phyloP scores from a whole-genome alignment of 2,888 invertebrate species.

The Chrysopilus asiliformis region DNA sequence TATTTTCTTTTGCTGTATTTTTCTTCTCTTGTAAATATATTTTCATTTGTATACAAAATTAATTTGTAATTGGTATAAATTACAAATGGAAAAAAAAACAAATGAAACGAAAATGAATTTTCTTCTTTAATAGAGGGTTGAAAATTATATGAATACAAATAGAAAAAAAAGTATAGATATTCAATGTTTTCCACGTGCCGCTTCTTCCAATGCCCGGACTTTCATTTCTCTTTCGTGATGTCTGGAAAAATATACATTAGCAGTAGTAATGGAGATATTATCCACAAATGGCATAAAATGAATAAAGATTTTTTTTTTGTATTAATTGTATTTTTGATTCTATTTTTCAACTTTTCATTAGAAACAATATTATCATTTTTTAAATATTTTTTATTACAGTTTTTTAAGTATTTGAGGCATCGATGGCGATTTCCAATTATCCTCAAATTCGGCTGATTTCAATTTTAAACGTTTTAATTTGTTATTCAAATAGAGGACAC shows the following conservation, averaged over 20 bases:
- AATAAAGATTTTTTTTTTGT: not conserved
- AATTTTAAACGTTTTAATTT: no score
- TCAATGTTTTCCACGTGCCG: constrained; percentile 47
- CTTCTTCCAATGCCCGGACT: constrained; percentile 74
- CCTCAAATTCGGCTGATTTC: no score
- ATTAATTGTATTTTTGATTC: constrained; percentile 1
- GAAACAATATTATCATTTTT: not conserved
- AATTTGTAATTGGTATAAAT: not conserved
- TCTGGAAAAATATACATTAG: constrained; percentile 44
- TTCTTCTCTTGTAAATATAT: not conserved
- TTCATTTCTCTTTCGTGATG: constrained; percentile 75
- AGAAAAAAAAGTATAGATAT: not conserved
- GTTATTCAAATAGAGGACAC: no score
- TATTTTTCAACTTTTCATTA: not conserved
- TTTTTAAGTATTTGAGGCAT: no score
- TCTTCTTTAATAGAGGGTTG: not conserved
- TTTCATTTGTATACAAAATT: not conserved
- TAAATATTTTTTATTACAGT: constrained; percentile 1
- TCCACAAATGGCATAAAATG: constrained; percentile 2
- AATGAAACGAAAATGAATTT: not conserved
- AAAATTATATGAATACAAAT: not conserved
- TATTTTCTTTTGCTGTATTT: not conserved
- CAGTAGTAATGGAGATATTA: constrained; percentile 8
- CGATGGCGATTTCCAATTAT: no score
- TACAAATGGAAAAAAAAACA: not conserved